These are phyloP conservation scores for Sesamia inferens DNA, from an alignment of 2,888 invertebrate species.

Conservation along the genomic window DNA sequence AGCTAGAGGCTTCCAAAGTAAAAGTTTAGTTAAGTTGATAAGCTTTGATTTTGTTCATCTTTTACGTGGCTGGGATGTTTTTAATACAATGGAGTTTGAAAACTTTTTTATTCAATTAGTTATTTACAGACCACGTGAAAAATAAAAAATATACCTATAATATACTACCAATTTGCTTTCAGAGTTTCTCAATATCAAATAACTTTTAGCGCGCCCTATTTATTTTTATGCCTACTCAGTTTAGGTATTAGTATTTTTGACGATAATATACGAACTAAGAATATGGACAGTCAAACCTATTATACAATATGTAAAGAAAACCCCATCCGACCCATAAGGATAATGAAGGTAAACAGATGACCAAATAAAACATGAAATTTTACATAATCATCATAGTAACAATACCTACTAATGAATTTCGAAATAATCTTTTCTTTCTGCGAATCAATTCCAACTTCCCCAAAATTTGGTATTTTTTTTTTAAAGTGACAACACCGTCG, in stretches of 20 bases:
- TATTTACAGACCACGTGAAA: conserved; percentile 8
- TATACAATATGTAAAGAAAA: no score
- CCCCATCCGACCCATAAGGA: no score
- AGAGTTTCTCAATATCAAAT: neutral
- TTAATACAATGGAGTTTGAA: conserved; percentile 6
- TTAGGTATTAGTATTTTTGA: neutral
- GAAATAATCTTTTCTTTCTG: no score
- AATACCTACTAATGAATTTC: no score
- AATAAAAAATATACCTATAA: neutral
- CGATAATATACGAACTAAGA: neutral
- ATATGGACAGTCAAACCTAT: neutral
- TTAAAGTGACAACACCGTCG: no score
- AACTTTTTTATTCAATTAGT: conserved; percentile 29
- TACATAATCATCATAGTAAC: no score
- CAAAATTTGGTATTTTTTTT: no score
- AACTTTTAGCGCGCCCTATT: neutral
- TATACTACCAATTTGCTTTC: neutral
- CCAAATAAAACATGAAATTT: no score
- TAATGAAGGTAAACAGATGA: no score
- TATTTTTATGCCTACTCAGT: neutral
- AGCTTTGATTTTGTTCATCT: conserved; percentile 45
- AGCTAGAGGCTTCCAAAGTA: conserved; percentile 15
- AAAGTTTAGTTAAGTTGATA: conserved; percentile 30
- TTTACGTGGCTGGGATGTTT: conserved; percentile 27
- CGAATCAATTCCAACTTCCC: no score